A percentile compares a stretch with the other conserved stretches of the same genome.
Conservation (phyloP, 2,797 vertebrate genomes). For the Cephalopachus bancanus region DNA sequence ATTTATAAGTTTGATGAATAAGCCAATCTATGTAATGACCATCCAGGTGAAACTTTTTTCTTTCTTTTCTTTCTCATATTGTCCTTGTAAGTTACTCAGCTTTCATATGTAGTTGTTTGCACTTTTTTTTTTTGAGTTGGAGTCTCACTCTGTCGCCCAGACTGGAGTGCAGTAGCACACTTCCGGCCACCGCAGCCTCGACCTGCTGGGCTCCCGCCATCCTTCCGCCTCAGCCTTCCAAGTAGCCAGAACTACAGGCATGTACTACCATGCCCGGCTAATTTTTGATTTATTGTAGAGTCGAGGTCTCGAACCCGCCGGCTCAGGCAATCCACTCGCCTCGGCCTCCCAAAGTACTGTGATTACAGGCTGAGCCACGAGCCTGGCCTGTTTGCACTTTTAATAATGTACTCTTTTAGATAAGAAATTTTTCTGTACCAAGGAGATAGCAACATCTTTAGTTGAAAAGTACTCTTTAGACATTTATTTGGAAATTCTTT, state of each 20-base stretch:
- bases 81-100: conserved; percentile 1
- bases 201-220: neutral
- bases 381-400: neutral
- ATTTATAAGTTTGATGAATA: neutral
- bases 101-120: neutral
- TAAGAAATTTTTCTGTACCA: too few species aligned
- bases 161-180: too few species aligned
- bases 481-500: conserved; percentile 2
- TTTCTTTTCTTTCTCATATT: neutral
- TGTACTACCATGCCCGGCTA: neutral
- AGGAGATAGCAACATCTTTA: too few species aligned
- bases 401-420: too few species aligned
- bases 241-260: too few species aligned
- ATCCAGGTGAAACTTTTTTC: neutral
- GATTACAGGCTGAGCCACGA: neutral
- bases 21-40: neutral
- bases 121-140: neutral
- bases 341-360: neutral
- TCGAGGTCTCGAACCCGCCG: neutral
- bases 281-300: neutral
- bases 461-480: neutral
- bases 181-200: too few species aligned
- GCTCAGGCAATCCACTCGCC: neutral
- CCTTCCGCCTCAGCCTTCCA: neutral
- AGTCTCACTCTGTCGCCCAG: neutral